Conservation (phyloP, 2,113 vertebrate species). For the Misgurnus mizolepis region DNA sequence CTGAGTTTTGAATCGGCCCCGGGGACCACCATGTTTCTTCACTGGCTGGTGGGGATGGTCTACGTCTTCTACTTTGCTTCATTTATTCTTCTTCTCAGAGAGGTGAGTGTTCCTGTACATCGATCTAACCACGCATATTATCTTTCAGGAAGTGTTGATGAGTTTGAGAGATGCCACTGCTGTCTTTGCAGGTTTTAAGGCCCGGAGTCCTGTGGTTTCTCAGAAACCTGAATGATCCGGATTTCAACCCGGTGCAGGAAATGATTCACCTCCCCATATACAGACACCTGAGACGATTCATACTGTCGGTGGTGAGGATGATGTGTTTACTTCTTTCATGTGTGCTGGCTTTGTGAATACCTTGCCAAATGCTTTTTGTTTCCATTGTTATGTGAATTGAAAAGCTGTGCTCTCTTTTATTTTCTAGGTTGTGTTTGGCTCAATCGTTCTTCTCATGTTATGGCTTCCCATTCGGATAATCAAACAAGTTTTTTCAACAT, state of each 20-base stretch:
- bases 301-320: conserved; percentile 90
- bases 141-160: neutral
- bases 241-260: conserved; percentile 97
- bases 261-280: conserved; percentile 98
- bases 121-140: neutral
- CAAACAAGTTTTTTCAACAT: conserved; percentile 85
- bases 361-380: neutral
- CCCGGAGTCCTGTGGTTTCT: conserved; percentile 97
- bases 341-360: neutral
- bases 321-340: neutral
- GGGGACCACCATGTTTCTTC: conserved; percentile 96
- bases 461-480: conserved; percentile 96
- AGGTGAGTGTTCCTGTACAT: conserved; percentile 71
- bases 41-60: conserved; percentile 97
- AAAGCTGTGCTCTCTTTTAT: conserved; percentile 12
- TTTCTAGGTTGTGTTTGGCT: conserved; percentile 93
- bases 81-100: conserved; percentile 94
- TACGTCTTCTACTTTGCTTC: conserved; percentile 98
- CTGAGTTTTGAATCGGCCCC: conserved; percentile 93
- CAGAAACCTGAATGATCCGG: conserved; percentile 95
- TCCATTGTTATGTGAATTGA: neutral
- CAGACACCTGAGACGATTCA: conserved; percentile 92
- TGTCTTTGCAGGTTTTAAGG: conserved; percentile 82
- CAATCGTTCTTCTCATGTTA: conserved; percentile 96
- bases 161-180: neutral